A percentile compares a stretch with the other conserved stretches of the same genome.
phyloP scores from a whole-genome alignment of 2,888 invertebrate species.

The Euproctis similis region DNA sequence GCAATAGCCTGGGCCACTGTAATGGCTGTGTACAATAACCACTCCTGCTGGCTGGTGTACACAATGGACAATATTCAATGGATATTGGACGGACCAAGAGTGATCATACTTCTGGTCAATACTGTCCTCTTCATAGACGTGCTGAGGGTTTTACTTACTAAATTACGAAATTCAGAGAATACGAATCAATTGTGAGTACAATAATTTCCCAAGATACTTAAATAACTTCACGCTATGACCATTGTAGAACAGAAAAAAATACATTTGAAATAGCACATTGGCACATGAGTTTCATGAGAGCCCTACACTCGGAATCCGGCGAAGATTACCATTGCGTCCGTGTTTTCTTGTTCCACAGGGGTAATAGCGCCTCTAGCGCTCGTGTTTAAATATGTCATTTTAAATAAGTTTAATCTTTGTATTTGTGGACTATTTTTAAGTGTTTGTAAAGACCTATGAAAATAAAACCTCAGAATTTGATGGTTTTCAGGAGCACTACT shows the following conservation, averaged over 20 bases:
- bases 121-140: slow-evolving; percentile 78
- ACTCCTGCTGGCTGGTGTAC: slow-evolving; percentile 79
- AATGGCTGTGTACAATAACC: slow-evolving; percentile 64
- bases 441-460: too few relatives aligned
- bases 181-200: slow-evolving; percentile 59
- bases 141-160: slow-evolving; percentile 78
- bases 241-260: too few relatives aligned
- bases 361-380: too few relatives aligned
- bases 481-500: slow-evolving; percentile 69
- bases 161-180: slow-evolving; percentile 73
- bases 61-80: slow-evolving; percentile 73
- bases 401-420: too few relatives aligned
- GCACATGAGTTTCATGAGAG: too few relatives aligned
- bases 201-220: neutral
- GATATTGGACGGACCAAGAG: slow-evolving; percentile 76
- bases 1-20: slow-evolving; percentile 72
- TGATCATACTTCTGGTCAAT: slow-evolving; percentile 76
- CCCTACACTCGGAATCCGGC: too few relatives aligned
- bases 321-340: too few relatives aligned
- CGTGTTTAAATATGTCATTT: too few relatives aligned
- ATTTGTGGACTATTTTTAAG: too few relatives aligned
- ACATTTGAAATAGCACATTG: too few relatives aligned
- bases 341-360: too few relatives aligned
- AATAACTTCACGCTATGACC: neutral
- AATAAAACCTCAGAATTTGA: too few relatives aligned